A percentile compares a stretch with the other conserved stretches of the same genome.
Conservation (phyloP, 2,113 vertebrate genomes). For the Sinocyclocheilus anshuiensis region DNA sequence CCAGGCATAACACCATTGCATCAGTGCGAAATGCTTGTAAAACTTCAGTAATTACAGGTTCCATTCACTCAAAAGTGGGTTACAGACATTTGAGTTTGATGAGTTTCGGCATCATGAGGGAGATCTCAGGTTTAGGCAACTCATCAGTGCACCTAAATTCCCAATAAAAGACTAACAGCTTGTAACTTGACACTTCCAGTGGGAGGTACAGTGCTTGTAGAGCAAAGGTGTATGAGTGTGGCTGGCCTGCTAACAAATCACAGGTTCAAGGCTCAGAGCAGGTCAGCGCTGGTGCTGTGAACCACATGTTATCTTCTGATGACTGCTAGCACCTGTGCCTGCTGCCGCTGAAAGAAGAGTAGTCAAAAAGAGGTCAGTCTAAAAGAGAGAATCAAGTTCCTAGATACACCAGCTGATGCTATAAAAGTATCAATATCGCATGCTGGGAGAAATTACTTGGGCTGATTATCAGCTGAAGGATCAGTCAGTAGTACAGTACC, state of each 20-base stretch:
- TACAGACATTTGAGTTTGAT: background rate
- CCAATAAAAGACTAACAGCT: background rate
- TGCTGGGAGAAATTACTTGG: background rate
- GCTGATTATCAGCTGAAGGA: background rate
- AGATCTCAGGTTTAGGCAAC: background rate
- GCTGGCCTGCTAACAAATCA: background rate
- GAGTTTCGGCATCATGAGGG: background rate
- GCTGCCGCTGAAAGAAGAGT: background rate
- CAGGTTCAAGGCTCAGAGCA: slow-evolving; percentile 13
- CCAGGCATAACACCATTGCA: background rate
- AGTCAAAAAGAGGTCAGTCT: background rate
- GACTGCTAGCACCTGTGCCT: background rate
- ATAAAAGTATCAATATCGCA: background rate
- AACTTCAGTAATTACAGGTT: background rate
- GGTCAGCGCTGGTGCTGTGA: slow-evolving; percentile 4
- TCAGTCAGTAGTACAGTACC: background rate
- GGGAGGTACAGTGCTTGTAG: background rate
- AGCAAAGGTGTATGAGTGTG: slow-evolving; percentile 3
- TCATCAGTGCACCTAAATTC: background rate
- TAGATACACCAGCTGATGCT: background rate
- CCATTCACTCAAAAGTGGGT: background rate
- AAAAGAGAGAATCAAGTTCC: background rate
- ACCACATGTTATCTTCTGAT: slow-evolving; percentile 11
- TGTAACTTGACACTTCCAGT: background rate
- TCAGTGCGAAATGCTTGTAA: background rate